Evolutionary conservation across 2,797 vertebrate genomes (phyloP), one percentile per base, ranked within the genome.

Genomic region (Enteromius argenteus): DNA sequence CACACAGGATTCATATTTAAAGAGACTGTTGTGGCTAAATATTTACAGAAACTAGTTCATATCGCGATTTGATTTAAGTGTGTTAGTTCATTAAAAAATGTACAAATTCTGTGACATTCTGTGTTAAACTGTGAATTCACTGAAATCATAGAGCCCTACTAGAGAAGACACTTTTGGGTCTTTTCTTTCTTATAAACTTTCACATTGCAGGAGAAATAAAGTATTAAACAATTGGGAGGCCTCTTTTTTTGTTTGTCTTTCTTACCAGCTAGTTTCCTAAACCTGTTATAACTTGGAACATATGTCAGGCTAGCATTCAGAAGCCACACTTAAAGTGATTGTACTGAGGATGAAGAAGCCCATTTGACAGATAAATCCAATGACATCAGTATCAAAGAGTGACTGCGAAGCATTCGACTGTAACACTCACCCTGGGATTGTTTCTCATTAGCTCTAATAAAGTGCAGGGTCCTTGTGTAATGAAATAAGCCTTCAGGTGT

Each of bases 371-470:
- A 83, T 83, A 56, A 67, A 77, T 56, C 46, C 49, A 77, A 68
- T 83, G 81, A 53, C 62, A 76, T 56, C 35, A 56, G 46, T 58
- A 68, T 83, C 60, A 76, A 56, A 67, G 27, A 35, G 80, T 53
- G 81, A 83, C 32, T 56, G 73, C 0, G 32, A 74, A 80, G 44
- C 56, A 13, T 66, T 66, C 56, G 66, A 39, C 83, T 79, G 67
- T 86, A 83, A 74, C 72, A 56, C 73, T 74, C 58, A 74, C 80
- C 51, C 53, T 56, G 66, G 79, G 67, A 84, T 80, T 58, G 79
- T 87, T 77, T 86, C 78, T 72, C 72, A 77, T 71, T 84, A 76
- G 73, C 64, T 80, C 37, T 86, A 87, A 84, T 87, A 81, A 81
- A 84, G 82, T 84, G 78, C 79, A 76, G 60, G 73, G 69, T 80